Evolutionary conservation across 1,140 invertebrate genomes (phyloP).

Genomic region (Trichonephila clavata): DNA sequence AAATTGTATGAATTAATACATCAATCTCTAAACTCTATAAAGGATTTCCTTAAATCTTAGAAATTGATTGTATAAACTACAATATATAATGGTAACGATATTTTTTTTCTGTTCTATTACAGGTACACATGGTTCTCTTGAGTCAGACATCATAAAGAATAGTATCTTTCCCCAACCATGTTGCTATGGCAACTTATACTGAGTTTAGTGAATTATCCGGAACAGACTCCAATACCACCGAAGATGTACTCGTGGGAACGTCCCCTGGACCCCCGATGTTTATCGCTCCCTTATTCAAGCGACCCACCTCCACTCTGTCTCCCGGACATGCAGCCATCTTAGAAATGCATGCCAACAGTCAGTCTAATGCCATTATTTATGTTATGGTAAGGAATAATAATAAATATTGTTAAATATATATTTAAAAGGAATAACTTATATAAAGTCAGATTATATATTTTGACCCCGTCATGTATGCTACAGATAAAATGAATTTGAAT

Average conservation of each 20-base stretch:
- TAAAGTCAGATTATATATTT: too few relatives aligned
- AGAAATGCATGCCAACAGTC: slow-evolving; percentile 78
- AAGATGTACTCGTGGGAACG: not conserved
- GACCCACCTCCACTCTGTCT: slow-evolving; percentile 46
- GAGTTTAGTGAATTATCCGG: slow-evolving; percentile 19
- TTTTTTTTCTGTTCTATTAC: not conserved
- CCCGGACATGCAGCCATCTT: slow-evolving; percentile 75
- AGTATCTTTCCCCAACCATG: slow-evolving; percentile 30
- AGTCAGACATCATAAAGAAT: not conserved
- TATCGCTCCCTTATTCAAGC: slow-evolving; percentile 1
- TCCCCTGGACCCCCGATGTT: not conserved
- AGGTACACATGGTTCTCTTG: not conserved
- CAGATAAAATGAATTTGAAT: too few relatives aligned
- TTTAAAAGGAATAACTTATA: too few relatives aligned
- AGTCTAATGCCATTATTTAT: slow-evolving; percentile 74
- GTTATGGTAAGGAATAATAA: slow-evolving; percentile 56
- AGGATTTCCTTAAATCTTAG: too few relatives aligned
- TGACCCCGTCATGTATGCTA: too few relatives aligned
- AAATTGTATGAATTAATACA: too few relatives aligned
- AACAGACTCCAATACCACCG: not conserved
- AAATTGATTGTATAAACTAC: too few relatives aligned
- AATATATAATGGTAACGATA: too few relatives aligned
- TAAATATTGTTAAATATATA: too few relatives aligned
- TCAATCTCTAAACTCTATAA: too few relatives aligned
- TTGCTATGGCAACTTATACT: slow-evolving; percentile 52